Conservation (phyloP, 1,140 invertebrate species). For the Drosophila arawakana region DNA sequence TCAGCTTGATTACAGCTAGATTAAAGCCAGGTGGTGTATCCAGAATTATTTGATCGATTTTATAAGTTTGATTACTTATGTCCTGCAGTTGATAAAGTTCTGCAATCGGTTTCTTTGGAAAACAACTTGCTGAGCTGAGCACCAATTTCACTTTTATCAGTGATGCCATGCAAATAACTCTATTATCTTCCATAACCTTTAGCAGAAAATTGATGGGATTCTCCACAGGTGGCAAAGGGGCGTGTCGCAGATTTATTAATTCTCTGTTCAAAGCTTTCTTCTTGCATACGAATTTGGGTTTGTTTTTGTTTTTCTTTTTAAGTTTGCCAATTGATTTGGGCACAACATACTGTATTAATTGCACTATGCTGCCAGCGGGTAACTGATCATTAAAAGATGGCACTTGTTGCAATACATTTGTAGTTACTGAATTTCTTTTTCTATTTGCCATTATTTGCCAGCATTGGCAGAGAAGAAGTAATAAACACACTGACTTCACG, state of each 20-base stretch:
- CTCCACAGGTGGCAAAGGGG: neutral
- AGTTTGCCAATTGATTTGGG: constrained; percentile 2
- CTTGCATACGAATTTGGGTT: neutral
- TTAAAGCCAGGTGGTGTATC: constrained; percentile 1
- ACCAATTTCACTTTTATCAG: constrained; percentile 45
- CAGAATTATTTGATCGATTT: constrained; percentile 14
- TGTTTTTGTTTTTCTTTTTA: neutral
- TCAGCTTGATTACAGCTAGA: constrained; percentile 36
- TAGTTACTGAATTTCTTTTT: neutral
- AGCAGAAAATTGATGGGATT: constrained; percentile 22
- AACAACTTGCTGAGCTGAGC: constrained; percentile 49
- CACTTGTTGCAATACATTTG: neutral
- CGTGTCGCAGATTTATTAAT: too few relatives aligned
- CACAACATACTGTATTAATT: constrained; percentile 50
- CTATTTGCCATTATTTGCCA: neutral
- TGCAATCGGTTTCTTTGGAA: neutral
- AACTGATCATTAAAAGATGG: constrained; percentile 1
- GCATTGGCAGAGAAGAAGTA: neutral
- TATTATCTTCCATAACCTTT: constrained; percentile 16
- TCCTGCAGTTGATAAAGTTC: constrained; percentile 29
- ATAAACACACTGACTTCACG: neutral
- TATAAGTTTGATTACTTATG: constrained; percentile 2
- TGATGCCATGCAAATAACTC: constrained; percentile 28
- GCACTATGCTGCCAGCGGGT: constrained; percentile 33
- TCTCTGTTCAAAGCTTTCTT: neutral